A percentile compares a stretch with the other conserved stretches of the same genome.
These are phyloP conservation scores for Pelagia noctiluca DNA, from an alignment of 30 jellyfish, hydroid and myxozoan species.

Conservation along the genomic window DNA sequence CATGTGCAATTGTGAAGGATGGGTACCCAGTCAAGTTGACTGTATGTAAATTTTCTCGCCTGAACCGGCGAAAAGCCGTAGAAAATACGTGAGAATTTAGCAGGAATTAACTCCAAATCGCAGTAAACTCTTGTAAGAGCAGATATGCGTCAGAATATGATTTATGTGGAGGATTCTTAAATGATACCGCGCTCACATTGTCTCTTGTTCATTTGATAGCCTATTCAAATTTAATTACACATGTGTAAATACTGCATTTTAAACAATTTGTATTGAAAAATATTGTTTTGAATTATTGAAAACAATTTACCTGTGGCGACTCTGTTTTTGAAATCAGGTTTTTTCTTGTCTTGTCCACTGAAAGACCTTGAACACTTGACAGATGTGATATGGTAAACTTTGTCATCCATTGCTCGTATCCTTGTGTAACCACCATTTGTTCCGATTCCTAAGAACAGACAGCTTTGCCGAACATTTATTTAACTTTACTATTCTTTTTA, in stretches of 20 bases:
- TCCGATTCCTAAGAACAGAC: conserved; percentile 8
- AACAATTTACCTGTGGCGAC: conserved; percentile 39
- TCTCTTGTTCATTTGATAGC: not conserved
- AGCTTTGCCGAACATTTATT: not conserved
- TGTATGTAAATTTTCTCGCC: not conserved
- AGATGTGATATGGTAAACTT: conserved; percentile 64
- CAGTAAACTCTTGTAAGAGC: too few relatives aligned
- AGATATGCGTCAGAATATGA: conserved; percentile 3
- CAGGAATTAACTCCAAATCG: too few relatives aligned
- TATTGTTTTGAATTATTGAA: not conserved
- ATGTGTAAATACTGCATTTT: not conserved
- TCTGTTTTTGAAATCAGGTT: conserved; percentile 18
- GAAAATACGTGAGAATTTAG: too few relatives aligned
- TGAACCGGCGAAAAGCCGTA: too few relatives aligned
- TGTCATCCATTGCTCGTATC: conserved; percentile 66
- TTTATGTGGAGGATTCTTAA: not conserved
- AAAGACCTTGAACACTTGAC: conserved; percentile 58
- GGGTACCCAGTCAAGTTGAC: conserved; percentile 58
- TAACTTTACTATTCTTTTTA: conserved; percentile 21
- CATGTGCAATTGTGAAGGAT: conserved; percentile 35
- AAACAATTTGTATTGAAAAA: not conserved
- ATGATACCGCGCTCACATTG: not conserved
- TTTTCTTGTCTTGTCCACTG: conserved; percentile 39
- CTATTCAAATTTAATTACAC: not conserved
- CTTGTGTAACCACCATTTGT: not conserved